Evolutionary conservation across 2,797 vertebrate species (phyloP).

Genomic region (Smutsia gigantea): DNA sequence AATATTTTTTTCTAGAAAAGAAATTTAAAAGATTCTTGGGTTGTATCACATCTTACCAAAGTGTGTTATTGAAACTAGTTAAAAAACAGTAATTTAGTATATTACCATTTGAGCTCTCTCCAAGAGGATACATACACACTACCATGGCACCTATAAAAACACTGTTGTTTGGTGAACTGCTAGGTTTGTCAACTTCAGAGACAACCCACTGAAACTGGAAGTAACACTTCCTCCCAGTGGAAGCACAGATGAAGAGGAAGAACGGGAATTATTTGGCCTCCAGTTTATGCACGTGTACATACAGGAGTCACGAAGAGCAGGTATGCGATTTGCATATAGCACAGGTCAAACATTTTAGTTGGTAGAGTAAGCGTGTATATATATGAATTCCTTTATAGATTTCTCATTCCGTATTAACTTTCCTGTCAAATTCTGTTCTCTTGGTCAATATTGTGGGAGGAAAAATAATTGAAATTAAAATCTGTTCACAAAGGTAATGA

Average conservation of each 20-base stretch:
- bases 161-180: conserved; percentile 72
- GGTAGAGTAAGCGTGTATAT: neutral
- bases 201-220: conserved; percentile 93
- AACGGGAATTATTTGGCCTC: conserved; percentile 93
- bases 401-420: neutral
- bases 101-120: conserved; percentile 14
- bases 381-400: neutral
- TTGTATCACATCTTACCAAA: conserved; percentile 10
- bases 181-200: conserved; percentile 98
- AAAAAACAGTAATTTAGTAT: conserved; percentile 51
- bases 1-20: conserved; percentile 10
- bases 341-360: neutral
- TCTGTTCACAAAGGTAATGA: neutral
- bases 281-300: conserved; percentile 96
- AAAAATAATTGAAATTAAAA: neutral
- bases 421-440: conserved; percentile 8
- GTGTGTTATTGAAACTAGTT: conserved; percentile 2
- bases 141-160: conserved; percentile 41
- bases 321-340: conserved; percentile 65
- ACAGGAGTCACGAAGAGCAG: conserved; percentile 87
- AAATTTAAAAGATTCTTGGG: conserved; percentile 33
- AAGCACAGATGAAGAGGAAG: conserved; percentile 85
- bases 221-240: conserved; percentile 87
- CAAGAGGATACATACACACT: neutral
- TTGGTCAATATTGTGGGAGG: neutral